Evolutionary conservation across 2,797 vertebrate species (phyloP).

Genomic region (Meriones psammophilus): DNA sequence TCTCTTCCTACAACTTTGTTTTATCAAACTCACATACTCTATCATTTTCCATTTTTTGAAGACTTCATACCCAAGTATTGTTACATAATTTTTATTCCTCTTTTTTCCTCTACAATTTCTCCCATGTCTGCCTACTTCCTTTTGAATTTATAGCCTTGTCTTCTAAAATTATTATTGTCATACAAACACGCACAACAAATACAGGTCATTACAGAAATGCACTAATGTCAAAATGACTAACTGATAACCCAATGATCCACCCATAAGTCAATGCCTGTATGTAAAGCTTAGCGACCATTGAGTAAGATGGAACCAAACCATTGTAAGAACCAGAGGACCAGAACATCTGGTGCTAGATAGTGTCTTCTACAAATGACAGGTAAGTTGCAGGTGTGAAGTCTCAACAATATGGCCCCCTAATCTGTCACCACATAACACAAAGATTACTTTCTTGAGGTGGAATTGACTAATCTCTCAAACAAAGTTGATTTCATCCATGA

Average conservation of each 20-base stretch:
- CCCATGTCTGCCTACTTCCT: background rate
- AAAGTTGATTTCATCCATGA: background rate
- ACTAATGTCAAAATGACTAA: background rate
- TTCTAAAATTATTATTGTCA: background rate
- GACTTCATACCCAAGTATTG: background rate
- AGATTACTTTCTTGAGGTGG: background rate
- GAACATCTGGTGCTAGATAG: background rate
- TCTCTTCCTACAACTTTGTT: slow-evolving; percentile 10
- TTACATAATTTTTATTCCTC: background rate
- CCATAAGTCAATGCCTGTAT: background rate
- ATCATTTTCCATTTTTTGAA: background rate
- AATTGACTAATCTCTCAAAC: background rate
- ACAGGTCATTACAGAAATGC: background rate
- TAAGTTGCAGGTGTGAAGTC: background rate
- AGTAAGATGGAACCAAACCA: too few relatives aligned
- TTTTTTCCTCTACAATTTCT: background rate
- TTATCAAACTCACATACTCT: background rate
- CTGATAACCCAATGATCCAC: background rate
- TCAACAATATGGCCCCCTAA: background rate
- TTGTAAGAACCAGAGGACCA: background rate
- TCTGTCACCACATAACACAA: background rate
- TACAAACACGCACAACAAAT: background rate
- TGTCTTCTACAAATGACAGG: background rate
- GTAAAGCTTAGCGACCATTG: too few relatives aligned
- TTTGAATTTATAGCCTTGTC: background rate